Evolutionary conservation across 2,888 invertebrate species (phyloP), one percentile per base, ranked within the genome.

Genomic region (Brachylomia viminalis): DNA sequence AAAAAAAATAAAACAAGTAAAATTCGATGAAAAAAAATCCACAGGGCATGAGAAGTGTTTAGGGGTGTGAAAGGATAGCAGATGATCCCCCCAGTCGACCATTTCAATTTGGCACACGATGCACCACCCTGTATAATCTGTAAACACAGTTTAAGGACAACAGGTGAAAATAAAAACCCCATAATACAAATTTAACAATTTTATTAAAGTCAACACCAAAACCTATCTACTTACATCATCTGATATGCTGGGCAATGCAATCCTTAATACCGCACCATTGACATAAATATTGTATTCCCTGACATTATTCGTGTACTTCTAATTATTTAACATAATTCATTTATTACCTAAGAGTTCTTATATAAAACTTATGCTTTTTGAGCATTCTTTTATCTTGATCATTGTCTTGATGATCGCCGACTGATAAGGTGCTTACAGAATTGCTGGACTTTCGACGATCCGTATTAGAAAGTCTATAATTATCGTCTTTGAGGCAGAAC

Each of bases 141-240:
- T 0, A 38, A 38, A 6, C 38, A 38, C 38, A 38, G 38, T 38
- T 38, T 38, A 38, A 38, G 38, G 38, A 7, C 4, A n/a, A 11
- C 8, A 56, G 61, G 64, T 20, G 10, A 66, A 11, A 90, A 88
- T 87, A 83, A 87, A 90, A 92, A 75, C 54, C 66, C 67, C 62
- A 23, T n/a, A 47, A 75, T 94, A 95, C 91, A 95, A 95, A 96
- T 95, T 96, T 96, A 96, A 96, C 95, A 96, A 95, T 95, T 95
- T 95, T 94, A 94, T 93, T 94, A 91, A 93, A 92, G 92, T 95
- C 93, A 95, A 94, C 95, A 94, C 95, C 94, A 94, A 93, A 93
- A 91, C 94, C 94, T 95, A 95, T 94, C 94, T 94, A 95, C 94
- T 93, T 92, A 95, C 94, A 93, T 92, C 90, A 86, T 89, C 87